These are phyloP conservation scores for Lepidochrysops patricia DNA, from an alignment of 2,888 invertebrate species.

Conservation along the genomic window DNA sequence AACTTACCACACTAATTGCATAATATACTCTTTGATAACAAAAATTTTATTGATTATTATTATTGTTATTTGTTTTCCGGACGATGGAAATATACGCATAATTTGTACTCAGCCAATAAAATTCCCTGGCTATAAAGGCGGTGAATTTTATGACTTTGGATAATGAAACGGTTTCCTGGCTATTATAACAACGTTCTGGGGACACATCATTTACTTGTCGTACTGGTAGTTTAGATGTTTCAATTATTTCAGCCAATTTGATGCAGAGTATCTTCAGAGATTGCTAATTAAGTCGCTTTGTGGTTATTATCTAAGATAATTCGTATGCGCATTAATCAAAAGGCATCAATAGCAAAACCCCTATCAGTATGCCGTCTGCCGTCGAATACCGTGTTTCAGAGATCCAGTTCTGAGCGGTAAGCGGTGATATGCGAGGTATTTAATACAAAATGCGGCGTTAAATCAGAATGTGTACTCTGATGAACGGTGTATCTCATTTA, in stretches of 20 bases:
- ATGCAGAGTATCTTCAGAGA: no score
- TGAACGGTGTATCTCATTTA: background rate
- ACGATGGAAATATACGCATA: background rate
- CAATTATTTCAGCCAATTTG: no score
- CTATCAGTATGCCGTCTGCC: background rate
- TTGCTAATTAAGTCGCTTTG: no score
- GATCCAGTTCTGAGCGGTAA: background rate
- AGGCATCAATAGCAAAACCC: background rate
- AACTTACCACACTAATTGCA: no score
- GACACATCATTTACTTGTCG: no score
- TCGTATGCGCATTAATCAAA: background rate
- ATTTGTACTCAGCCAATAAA: conserved; percentile 7
- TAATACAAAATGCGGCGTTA: background rate
- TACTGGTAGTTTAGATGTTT: no score
- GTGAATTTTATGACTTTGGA: background rate
- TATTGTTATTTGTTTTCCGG: no score
- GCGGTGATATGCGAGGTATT: background rate
- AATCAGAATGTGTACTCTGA: background rate
- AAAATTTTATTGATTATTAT: conserved; percentile 1
- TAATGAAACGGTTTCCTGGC: background rate
- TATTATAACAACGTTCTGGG: background rate
- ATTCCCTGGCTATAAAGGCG: conserved; percentile 1
- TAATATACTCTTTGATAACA: no score
- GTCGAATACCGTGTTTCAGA: background rate
- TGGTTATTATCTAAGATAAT: no score